These are phyloP conservation scores for Calliphora vomitoria DNA, from an alignment of 2,888 invertebrate species.

Conservation along the genomic window DNA sequence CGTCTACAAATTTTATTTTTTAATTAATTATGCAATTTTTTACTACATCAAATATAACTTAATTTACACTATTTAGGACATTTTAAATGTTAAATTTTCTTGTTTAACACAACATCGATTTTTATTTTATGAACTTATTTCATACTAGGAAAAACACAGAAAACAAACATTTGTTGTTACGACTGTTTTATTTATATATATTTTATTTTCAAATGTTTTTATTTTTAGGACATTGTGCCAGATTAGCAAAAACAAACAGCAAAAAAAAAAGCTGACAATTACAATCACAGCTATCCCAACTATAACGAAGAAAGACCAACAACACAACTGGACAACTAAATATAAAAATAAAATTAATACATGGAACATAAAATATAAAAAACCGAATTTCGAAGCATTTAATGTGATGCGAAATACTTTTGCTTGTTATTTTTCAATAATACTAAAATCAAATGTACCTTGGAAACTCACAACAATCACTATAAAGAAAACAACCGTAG, in stretches of 20 bases:
- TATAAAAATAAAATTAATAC: slow-evolving; percentile 45
- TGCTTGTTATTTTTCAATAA: slow-evolving; percentile 61
- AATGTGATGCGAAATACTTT: slow-evolving; percentile 31
- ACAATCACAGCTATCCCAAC: slow-evolving; percentile 18
- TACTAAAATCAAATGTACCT: slow-evolving; percentile 70
- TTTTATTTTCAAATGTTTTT: slow-evolving; percentile 1
- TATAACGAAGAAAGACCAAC: not conserved
- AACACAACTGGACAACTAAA: slow-evolving; percentile 26
- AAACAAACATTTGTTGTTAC: not conserved
- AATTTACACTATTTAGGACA: not conserved
- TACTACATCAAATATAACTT: not conserved
- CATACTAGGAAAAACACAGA: not conserved
- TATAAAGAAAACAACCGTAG: slow-evolving; percentile 14
- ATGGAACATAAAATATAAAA: slow-evolving; percentile 44
- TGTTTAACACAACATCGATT: slow-evolving; percentile 64
- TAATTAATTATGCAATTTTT: no score
- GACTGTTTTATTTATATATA: not conserved
- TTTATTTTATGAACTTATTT: slow-evolving; percentile 58
- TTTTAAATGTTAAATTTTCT: slow-evolving; percentile 16
- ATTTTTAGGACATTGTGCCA: slow-evolving; percentile 23
- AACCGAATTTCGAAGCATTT: slow-evolving; percentile 16
- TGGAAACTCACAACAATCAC: slow-evolving; percentile 50
- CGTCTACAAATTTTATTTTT: no score
- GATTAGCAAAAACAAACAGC: not conserved
- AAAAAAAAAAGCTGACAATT: slow-evolving; percentile 24